Evolutionary conservation across 2,797 vertebrate genomes (phyloP).

Genomic region (Falco naumanni): DNA sequence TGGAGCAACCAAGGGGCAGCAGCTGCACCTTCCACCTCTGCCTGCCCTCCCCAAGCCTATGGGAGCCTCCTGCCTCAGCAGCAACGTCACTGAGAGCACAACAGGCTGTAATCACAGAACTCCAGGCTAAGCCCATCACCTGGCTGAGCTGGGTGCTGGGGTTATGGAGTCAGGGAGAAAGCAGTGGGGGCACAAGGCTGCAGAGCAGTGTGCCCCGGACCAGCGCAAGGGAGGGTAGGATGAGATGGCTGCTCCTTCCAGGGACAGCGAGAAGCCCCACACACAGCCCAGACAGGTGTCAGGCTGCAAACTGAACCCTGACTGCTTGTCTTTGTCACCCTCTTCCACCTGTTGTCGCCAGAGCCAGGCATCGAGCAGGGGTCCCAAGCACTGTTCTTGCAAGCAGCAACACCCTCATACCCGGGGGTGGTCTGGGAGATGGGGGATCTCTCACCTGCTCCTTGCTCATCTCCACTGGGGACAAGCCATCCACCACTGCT

Average conservation of each 20-base stretch:
- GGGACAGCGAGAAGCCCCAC: neutral
- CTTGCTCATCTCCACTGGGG: conserved; percentile 81
- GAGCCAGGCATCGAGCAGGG: neutral
- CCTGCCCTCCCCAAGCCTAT: rapidly evolving
- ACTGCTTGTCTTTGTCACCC: neutral
- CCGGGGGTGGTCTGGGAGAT: neutral
- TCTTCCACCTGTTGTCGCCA: neutral
- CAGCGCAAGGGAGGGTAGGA: neutral
- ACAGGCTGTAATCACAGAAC: neutral
- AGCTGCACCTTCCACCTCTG: neutral
- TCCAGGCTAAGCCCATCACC: neutral
- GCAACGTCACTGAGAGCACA: no score
- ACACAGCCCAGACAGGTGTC: neutral
- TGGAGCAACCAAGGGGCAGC: neutral
- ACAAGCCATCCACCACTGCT: conserved; percentile 68
- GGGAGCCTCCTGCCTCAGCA: neutral
- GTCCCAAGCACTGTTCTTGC: neutral
- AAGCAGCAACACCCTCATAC: rapidly evolving
- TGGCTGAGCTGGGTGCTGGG: neutral
- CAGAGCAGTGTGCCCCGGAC: rapidly evolving
- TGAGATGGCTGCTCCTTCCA: neutral
- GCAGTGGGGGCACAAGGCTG: neutral
- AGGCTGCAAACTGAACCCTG: neutral
- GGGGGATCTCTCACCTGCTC: conserved; percentile 79
- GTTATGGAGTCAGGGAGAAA: neutral